These are phyloP conservation scores for Mycogona germanica DNA, from an alignment of 2,888 invertebrate genomes.

Conservation along the genomic window DNA sequence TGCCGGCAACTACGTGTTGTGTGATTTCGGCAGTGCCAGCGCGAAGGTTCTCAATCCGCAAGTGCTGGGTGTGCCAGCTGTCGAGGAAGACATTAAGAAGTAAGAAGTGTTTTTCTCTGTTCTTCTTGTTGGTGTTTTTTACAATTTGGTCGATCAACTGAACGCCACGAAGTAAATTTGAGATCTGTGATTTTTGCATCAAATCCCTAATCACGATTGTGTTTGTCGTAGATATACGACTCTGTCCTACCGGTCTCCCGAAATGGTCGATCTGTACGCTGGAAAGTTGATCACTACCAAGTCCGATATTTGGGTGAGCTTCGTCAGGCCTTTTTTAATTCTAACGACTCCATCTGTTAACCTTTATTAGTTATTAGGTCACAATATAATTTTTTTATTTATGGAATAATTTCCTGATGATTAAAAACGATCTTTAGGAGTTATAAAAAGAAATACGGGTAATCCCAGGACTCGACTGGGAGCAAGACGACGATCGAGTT, in stretches of 20 bases:
- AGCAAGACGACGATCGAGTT: too few relatives aligned
- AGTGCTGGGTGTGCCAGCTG: slow-evolving; percentile 50
- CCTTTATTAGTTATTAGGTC: too few relatives aligned
- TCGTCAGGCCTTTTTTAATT: background rate
- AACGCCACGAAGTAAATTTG: too few relatives aligned
- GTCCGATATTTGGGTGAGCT: slow-evolving; percentile 67
- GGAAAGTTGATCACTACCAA: slow-evolving; percentile 72
- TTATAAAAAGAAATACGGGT: too few relatives aligned
- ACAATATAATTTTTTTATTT: too few relatives aligned
- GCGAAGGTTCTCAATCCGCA: slow-evolving; percentile 57
- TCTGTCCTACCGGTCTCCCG: slow-evolving; percentile 74
- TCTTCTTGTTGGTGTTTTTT: background rate
- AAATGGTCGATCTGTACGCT: slow-evolving; percentile 84
- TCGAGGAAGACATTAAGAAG: slow-evolving; percentile 74
- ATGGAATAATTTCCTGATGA: too few relatives aligned
- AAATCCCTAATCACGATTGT: background rate
- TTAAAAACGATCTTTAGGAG: too few relatives aligned
- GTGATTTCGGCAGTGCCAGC: slow-evolving; percentile 92
- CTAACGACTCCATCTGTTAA: too few relatives aligned
- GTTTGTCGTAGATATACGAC: slow-evolving; percentile 56
- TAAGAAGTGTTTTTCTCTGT: slow-evolving; percentile 19
- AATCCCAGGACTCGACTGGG: too few relatives aligned
- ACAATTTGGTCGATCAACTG: background rate
- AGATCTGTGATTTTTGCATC: too few relatives aligned
- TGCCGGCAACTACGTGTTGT: slow-evolving; percentile 67